Evolutionary conservation across 2,797 vertebrate genomes (phyloP).

Genomic region (Ciconia nigra): DNA sequence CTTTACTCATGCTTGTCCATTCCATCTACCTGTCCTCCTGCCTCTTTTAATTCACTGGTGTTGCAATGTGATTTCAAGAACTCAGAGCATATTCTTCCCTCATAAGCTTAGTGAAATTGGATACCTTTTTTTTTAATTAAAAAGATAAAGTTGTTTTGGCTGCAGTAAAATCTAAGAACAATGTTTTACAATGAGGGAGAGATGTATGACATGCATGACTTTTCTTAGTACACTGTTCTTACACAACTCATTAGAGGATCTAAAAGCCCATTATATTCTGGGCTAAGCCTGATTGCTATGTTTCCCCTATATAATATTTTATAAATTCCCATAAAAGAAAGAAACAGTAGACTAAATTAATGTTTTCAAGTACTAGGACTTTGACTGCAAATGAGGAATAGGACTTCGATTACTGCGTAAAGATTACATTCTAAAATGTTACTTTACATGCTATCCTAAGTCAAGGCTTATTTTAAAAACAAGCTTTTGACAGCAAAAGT

Average conservation of each 20-base stretch:
- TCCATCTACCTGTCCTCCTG: not conserved
- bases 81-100: not conserved
- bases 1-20: not conserved
- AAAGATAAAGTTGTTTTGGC: conserved; percentile 44
- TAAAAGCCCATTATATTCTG: conserved; percentile 23
- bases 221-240: not conserved
- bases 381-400: not conserved
- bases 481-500: conserved; percentile 40
- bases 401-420: not conserved
- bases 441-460: not conserved
- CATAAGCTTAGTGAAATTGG: not conserved
- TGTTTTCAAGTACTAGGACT: not conserved
- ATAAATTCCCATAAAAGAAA: conserved; percentile 46
- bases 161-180: conserved; percentile 33
- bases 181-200: conserved; percentile 55
- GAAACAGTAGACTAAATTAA: conserved; percentile 19
- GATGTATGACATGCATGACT: conserved; percentile 50
- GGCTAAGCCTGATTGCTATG: not conserved
- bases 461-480: conserved; percentile 39
- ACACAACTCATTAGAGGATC: conserved; percentile 21
- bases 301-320: conserved; percentile 47
- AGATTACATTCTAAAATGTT: not conserved
- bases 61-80: not conserved
- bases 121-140: not conserved
- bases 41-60: not conserved